Evolutionary conservation across 2,113 vertebrate species (phyloP).

Genomic region (Jaculus jaculus): DNA sequence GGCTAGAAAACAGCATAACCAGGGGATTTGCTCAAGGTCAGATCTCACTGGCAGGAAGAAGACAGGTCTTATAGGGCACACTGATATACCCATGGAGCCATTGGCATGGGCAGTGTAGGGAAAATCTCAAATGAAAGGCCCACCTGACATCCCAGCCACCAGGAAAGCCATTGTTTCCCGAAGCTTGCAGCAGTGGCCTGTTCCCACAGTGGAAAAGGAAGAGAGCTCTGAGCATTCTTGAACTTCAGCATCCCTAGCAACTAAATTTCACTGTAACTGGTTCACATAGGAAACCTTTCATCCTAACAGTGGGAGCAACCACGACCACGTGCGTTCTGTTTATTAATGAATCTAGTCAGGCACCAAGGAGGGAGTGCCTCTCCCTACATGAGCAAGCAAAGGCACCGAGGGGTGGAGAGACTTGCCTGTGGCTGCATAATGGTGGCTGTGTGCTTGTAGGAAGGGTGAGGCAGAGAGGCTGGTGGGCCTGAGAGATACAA

Average conservation of each 20-base stretch:
- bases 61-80: background rate
- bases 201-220: background rate
- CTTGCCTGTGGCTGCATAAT: background rate
- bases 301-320: background rate
- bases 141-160: too few species aligned
- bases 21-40: background rate
- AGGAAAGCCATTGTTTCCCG: background rate
- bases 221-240: too few species aligned
- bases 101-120: background rate
- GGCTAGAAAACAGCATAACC: too few species aligned
- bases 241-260: background rate
- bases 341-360: background rate
- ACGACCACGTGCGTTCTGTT: background rate
- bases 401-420: too few species aligned
- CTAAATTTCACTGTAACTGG: background rate
- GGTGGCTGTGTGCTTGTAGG: background rate
- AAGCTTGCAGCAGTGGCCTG: background rate
- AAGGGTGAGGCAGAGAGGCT: background rate
- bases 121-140: background rate
- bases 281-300: background rate
- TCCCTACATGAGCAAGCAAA: too few species aligned
- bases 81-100: background rate
- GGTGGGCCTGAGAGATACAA: background rate
- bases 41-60: background rate
- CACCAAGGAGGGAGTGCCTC: too few species aligned